A percentile compares a stretch with the other conserved stretches of the same genome.
These are phyloP conservation scores for Heterodera schachtii DNA, from an alignment of 1,140 invertebrate genomes.

Conservation along the genomic window DNA sequence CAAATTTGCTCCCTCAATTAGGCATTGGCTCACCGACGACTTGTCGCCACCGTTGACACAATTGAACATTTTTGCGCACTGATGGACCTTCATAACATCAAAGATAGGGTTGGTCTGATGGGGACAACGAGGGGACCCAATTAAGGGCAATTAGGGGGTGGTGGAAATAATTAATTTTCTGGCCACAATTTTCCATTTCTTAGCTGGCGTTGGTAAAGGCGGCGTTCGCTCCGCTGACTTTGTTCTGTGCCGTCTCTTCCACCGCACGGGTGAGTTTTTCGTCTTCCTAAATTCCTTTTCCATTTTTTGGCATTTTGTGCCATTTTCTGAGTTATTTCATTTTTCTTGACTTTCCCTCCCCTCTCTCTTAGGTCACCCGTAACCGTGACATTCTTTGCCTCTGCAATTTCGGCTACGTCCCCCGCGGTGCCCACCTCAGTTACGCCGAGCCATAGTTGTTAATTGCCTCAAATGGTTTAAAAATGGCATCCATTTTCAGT, in stretches of 20 bases:
- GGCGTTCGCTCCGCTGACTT: constrained; percentile 57
- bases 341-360: neutral
- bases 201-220: constrained; percentile 57
- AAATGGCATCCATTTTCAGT: constrained; percentile 36
- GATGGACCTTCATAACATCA: constrained; percentile 61
- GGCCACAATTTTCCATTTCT: constrained; percentile 23
- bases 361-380: constrained; percentile 12
- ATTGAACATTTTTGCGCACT: constrained; percentile 63
- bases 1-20: neutral
- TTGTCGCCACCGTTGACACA: constrained; percentile 63
- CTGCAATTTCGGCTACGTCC: constrained; percentile 45
- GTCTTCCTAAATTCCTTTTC: too few species aligned
- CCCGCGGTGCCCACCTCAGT: constrained; percentile 41
- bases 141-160: neutral
- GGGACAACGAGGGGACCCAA: neutral
- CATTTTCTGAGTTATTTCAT: neutral
- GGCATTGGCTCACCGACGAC: constrained; percentile 56
- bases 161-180: neutral
- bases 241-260: constrained; percentile 45
- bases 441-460: constrained; percentile 43
- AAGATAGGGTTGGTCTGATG: constrained; percentile 56
- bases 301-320: neutral
- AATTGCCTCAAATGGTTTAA: neutral
- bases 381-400: constrained; percentile 52
- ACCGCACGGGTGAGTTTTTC: constrained; percentile 34